Base-by-base conservation (phyloP, 2,888 invertebrate species). In the Hydraecia micacea region DNA sequence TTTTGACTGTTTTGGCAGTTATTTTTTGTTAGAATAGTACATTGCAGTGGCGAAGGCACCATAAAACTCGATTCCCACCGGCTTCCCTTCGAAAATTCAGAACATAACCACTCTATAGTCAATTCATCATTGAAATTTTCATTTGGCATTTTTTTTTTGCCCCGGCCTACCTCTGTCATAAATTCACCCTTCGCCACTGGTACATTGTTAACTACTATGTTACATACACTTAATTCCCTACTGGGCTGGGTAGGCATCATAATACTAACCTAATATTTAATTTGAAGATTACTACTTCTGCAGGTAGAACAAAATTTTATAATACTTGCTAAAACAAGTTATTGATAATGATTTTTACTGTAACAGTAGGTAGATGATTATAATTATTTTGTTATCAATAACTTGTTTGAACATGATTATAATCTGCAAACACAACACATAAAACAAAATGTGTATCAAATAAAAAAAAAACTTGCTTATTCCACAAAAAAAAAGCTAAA, bases 401-500 rank as follows among this genome's bases (percentile, higher is more conserved):
- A 8, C 3, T 55, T 25, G 9, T 55, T 25, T 25, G 3, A 25
- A 71, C 46, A 55, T 79, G 71, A 60, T 79, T 49, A 32, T 46
- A 49, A 78, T 49, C 39, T 58, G 15, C 71, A 72, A 80, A 60
- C 32, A 36, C 13, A 58, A 42, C 11, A 39, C 6, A 15, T 42
- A 60, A 25, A 42, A 13, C 32, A 63, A 15, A 36, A 39, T 4
- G n/a, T 7, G n/a, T 46, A 4, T 39, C 1, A 28, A 63, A 46
- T 69, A n/a, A 42, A 82, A 70, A 46, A 32, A 49, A 32, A 39
- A 69, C 36, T 18, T 21, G 0, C 46, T 15, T 49, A 75, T 55
- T 76, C 36, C 2, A 70, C 36, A 66, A 67, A 73, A 72, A 72
- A 73, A 55, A 62, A 13, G 18, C 52, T 74, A 28, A 58, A 70